phyloP scores from a whole-genome alignment of 2,113 vertebrate genomes.

The Opisthocomus hoazin region DNA sequence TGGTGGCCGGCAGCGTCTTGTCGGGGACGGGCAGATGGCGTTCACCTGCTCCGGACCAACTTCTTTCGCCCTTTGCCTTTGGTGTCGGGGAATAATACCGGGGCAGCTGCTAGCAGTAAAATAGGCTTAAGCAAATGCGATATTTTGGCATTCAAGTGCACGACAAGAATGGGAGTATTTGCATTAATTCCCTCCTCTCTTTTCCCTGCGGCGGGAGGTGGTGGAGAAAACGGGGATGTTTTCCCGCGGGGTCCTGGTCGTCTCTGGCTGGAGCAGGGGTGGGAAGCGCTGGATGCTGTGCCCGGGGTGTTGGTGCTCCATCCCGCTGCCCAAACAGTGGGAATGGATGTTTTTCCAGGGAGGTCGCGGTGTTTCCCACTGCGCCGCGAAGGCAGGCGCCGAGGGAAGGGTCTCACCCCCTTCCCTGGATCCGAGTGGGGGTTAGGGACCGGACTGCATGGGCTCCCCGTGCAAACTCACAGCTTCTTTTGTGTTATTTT shows the following conservation, averaged over 20 bases:
- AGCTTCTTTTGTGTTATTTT: background rate
- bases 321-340: background rate
- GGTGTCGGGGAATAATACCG: slow-evolving; percentile 70
- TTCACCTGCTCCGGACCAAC: slow-evolving; percentile 77
- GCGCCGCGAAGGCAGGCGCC: background rate
- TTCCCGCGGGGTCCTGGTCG: background rate
- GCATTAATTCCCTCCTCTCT: slow-evolving; percentile 41
- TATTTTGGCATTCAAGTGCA: slow-evolving; percentile 72
- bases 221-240: background rate
- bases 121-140: slow-evolving; percentile 68
- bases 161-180: slow-evolving; percentile 60
- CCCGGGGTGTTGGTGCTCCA: background rate
- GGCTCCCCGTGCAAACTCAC: accelerated
- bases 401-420: background rate
- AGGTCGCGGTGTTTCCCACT: accelerated
- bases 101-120: slow-evolving; percentile 76
- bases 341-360: background rate
- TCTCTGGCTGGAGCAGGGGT: background rate
- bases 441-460: background rate
- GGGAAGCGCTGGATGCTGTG: background rate
- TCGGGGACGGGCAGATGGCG: slow-evolving; percentile 74
- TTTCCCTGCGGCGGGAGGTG: background rate
- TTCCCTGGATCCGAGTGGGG: background rate
- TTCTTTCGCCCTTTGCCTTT: slow-evolving; percentile 70
- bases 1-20: slow-evolving; percentile 64